Evolutionary conservation across 2,888 invertebrate species (phyloP).

Genomic region (Drosophila koepferae): DNA sequence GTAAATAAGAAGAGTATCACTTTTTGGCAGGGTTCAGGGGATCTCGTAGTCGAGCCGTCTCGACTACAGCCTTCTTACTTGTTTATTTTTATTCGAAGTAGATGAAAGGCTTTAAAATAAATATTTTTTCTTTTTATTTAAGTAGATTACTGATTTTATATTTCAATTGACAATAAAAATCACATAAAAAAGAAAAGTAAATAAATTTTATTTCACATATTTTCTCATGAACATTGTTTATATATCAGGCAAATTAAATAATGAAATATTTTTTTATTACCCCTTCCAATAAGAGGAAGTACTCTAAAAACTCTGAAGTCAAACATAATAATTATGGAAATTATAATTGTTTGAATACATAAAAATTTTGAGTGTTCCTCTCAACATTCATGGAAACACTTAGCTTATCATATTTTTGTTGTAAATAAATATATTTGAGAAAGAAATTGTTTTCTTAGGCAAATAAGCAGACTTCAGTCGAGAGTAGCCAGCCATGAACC

Average conservation of each 20-base stretch:
- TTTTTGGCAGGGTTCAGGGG: too few species aligned
- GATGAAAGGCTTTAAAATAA: not conserved
- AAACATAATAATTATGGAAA: too few species aligned
- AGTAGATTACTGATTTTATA: conserved; percentile 6
- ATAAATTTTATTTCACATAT: not conserved
- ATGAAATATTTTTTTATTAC: too few species aligned
- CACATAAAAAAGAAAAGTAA: not conserved
- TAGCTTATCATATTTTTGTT: not conserved
- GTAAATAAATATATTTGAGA: not conserved
- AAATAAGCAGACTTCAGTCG: not conserved
- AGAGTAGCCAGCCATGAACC: not conserved
- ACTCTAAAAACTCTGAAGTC: too few species aligned
- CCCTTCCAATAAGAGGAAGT: not conserved
- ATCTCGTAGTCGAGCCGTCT: too few species aligned
- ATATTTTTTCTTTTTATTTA: conserved; percentile 10
- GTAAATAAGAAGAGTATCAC: too few species aligned
- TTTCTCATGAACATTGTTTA: not conserved
- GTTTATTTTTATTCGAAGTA: not conserved
- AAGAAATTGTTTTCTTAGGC: not conserved
- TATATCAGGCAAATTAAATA: not conserved
- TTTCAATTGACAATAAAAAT: not conserved
- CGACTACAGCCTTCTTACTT: too few species aligned
- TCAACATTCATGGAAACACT: not conserved
- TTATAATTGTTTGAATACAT: not conserved
- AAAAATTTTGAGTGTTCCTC: not conserved